Conservation (phyloP, 2,888 invertebrate genomes). For the Zaprionus lineosus region DNA sequence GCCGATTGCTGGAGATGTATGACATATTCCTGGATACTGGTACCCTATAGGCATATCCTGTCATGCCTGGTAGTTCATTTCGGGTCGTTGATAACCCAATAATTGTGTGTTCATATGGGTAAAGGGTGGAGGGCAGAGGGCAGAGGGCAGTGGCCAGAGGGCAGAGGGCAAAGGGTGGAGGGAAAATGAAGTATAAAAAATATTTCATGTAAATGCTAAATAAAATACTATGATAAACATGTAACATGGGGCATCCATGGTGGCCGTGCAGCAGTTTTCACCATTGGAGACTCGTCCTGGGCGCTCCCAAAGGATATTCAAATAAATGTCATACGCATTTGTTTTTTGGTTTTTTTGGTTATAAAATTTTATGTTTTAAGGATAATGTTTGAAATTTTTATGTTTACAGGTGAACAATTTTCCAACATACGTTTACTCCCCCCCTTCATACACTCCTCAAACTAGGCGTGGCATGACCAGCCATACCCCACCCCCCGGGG, state of each 20-base stretch:
- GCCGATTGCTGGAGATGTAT: no score
- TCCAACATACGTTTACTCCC: slow-evolving; percentile 35
- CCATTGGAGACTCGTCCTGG: slow-evolving; percentile 19
- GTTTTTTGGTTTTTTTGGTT: slow-evolving; percentile 68
- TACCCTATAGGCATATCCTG: no score
- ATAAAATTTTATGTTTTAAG: slow-evolving; percentile 79
- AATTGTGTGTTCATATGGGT: no score
- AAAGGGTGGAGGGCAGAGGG: no score
- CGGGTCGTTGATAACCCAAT: no score
- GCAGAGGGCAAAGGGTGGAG: slow-evolving; percentile 1
- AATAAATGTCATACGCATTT: slow-evolving; percentile 78
- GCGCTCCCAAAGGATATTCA: slow-evolving; percentile 75
- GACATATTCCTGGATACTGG: no score
- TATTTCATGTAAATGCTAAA: slow-evolving; percentile 54
- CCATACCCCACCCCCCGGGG: no score
- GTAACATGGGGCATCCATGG: slow-evolving; percentile 40
- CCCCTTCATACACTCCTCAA: background rate
- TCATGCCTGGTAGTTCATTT: no score
- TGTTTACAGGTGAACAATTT: slow-evolving; percentile 77
- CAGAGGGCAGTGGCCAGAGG: no score
- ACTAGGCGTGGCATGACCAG: background rate
- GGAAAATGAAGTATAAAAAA: slow-evolving; percentile 21
- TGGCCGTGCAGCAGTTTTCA: slow-evolving; percentile 20
- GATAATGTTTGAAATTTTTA: slow-evolving; percentile 78
- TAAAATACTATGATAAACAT: slow-evolving; percentile 78